phyloP scores from a whole-genome alignment of 1,140 invertebrate species.

The Propsilocerus akamusi region DNA sequence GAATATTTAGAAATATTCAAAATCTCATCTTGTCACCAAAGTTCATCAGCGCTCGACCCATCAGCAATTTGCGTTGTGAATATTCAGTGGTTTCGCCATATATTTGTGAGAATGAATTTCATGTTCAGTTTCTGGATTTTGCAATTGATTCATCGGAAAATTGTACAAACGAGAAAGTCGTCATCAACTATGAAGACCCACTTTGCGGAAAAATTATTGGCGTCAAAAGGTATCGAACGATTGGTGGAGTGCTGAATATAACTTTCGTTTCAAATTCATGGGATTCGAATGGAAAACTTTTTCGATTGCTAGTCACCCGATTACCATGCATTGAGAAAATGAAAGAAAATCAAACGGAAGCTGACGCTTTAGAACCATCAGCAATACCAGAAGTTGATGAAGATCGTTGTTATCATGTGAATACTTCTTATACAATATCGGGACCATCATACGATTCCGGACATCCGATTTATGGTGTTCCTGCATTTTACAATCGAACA shows the following conservation, averaged over 20 bases:
- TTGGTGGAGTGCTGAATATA: slow-evolving; percentile 25
- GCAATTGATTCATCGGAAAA: slow-evolving; percentile 24
- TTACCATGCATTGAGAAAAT: slow-evolving; percentile 18
- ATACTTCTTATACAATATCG: slow-evolving; percentile 14
- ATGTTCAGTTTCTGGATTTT: slow-evolving; percentile 34
- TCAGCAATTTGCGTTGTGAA: slow-evolving; percentile 24
- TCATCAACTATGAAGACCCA: slow-evolving; percentile 21
- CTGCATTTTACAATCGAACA: slow-evolving; percentile 10
- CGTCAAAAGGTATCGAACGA: slow-evolving; percentile 25
- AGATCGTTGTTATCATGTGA: background rate
- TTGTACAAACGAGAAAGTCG: slow-evolving; percentile 29
- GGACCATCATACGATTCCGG: slow-evolving; percentile 12
- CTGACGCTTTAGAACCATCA: background rate
- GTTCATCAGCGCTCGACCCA: slow-evolving; percentile 29
- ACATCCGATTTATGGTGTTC: slow-evolving; percentile 1
- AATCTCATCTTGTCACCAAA: slow-evolving; percentile 26
- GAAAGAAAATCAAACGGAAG: slow-evolving; percentile 13
- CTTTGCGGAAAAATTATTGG: slow-evolving; percentile 28
- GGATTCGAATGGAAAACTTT: slow-evolving; percentile 24
- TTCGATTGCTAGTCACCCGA: slow-evolving; percentile 29
- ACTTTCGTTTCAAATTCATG: slow-evolving; percentile 15
- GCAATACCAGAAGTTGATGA: background rate
- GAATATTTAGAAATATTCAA: slow-evolving; percentile 17
- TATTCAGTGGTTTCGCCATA: slow-evolving; percentile 28
- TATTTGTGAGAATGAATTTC: slow-evolving; percentile 29